These are phyloP conservation scores for Diceros bicornis DNA, from an alignment of 2,797 vertebrate genomes.

Conservation along the genomic window DNA sequence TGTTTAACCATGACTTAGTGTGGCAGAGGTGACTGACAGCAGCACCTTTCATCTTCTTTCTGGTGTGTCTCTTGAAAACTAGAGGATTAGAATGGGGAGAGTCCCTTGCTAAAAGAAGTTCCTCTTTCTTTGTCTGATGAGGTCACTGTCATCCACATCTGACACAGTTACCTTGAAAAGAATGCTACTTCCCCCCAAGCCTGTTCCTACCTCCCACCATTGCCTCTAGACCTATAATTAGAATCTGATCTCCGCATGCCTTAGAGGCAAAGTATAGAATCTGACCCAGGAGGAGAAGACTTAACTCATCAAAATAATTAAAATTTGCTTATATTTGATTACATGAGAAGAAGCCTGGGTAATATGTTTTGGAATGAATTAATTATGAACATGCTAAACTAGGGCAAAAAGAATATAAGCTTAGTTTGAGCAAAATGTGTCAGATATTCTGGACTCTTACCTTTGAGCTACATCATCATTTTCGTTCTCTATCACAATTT, in stretches of 20 bases:
- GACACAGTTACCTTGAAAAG: background rate
- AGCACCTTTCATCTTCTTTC: background rate
- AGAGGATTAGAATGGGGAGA: background rate
- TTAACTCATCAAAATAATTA: background rate
- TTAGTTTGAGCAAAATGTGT: background rate
- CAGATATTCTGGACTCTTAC: background rate
- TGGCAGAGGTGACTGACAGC: no score
- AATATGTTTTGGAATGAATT: background rate
- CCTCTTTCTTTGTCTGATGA: background rate
- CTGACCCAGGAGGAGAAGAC: background rate
- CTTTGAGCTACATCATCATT: background rate
- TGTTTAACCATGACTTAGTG: background rate
- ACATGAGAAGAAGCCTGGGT: background rate
- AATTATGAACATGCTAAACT: background rate
- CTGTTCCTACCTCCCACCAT: rapidly evolving
- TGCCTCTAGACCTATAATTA: background rate
- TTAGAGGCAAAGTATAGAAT: background rate
- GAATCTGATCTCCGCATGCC: background rate
- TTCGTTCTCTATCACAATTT: background rate
- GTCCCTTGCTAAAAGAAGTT: background rate
- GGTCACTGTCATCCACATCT: background rate
- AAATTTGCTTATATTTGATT: background rate
- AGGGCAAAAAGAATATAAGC: background rate
- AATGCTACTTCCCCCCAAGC: background rate
- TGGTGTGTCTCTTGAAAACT: background rate